Conservation (phyloP, 1,140 invertebrate genomes). For the Lordiphosa collinella region DNA sequence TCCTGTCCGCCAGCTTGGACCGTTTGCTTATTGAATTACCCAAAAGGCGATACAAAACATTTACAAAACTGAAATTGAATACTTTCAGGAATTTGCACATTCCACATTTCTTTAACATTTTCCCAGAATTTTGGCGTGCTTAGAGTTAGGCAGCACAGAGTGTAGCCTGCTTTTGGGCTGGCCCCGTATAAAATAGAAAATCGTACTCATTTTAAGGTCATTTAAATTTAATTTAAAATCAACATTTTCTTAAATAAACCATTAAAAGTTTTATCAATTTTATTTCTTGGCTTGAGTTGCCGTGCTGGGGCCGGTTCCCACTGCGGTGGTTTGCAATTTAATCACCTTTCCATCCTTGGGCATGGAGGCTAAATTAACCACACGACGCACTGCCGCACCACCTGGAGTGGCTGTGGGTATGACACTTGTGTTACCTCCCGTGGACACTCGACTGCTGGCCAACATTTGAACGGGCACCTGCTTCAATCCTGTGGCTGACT, state of each 20-base stretch:
- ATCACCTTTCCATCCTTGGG: conserved; percentile 47
- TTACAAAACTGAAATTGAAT: conserved; percentile 4
- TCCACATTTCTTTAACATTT: background rate
- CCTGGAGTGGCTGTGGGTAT: conserved; percentile 29
- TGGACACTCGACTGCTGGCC: conserved; percentile 39
- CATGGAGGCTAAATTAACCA: conserved; percentile 41
- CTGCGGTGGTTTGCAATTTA: conserved; percentile 17
- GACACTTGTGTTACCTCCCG: background rate
- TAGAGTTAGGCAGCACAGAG: background rate
- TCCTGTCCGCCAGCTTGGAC: conserved; percentile 16
- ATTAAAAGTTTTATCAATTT: background rate
- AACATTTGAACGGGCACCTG: conserved; percentile 52
- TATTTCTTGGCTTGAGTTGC: conserved; percentile 10
- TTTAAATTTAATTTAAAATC: conserved; percentile 11
- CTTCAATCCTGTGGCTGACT: conserved; percentile 48
- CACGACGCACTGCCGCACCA: conserved; percentile 40
- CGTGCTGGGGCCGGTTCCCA: background rate
- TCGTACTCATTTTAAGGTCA: background rate
- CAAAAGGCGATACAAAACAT: conserved; percentile 1
- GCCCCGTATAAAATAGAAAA: too few species aligned
- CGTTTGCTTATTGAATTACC: conserved; percentile 15
- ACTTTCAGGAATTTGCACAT: conserved; percentile 22
- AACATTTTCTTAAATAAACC: conserved; percentile 18
- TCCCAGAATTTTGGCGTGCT: conserved; percentile 1
- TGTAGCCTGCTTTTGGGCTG: background rate